Conservation (phyloP, 2,888 invertebrate species). For the Mellilla xanthometata region DNA sequence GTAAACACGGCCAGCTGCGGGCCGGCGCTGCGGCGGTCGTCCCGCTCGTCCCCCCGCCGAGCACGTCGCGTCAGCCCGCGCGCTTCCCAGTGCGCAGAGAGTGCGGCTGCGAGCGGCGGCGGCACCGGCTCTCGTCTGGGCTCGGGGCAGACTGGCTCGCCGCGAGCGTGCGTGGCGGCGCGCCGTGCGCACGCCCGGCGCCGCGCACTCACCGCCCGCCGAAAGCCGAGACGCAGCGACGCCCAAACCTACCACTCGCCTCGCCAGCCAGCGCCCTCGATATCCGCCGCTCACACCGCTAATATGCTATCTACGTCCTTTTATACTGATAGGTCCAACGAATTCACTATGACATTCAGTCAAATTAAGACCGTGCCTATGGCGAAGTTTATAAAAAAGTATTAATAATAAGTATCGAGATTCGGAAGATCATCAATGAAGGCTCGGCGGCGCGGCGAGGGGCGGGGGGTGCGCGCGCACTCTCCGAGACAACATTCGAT, state of each 20-base stretch:
- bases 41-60: conserved; percentile 34
- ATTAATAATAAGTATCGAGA: conserved; percentile 66
- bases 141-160: conserved; percentile 79
- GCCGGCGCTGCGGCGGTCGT: conserved; percentile 46
- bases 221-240: conserved; percentile 79
- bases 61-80: conserved; percentile 27
- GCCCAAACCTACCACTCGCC: conserved; percentile 73
- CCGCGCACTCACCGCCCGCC: conserved; percentile 66
- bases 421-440: conserved; percentile 80
- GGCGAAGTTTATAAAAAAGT: conserved; percentile 46
- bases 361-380: conserved; percentile 26
- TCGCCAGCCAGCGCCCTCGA: conserved; percentile 67
- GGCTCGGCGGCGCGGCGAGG: conserved; percentile 66
- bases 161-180: conserved; percentile 68
- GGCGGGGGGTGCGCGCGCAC: conserved; percentile 75
- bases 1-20: conserved; percentile 77
- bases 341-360: conserved; percentile 1
- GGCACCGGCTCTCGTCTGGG: conserved; percentile 74
- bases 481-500: conserved; percentile 79
- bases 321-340: not conserved
- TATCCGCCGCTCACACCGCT: conserved; percentile 27
- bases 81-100: conserved; percentile 59
- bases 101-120: conserved; percentile 48
- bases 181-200: conserved; percentile 69
- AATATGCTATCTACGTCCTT: not conserved